Base-by-base conservation (phyloP, 2,113 vertebrate genomes). In the Onychostruthus taczanowskii region DNA sequence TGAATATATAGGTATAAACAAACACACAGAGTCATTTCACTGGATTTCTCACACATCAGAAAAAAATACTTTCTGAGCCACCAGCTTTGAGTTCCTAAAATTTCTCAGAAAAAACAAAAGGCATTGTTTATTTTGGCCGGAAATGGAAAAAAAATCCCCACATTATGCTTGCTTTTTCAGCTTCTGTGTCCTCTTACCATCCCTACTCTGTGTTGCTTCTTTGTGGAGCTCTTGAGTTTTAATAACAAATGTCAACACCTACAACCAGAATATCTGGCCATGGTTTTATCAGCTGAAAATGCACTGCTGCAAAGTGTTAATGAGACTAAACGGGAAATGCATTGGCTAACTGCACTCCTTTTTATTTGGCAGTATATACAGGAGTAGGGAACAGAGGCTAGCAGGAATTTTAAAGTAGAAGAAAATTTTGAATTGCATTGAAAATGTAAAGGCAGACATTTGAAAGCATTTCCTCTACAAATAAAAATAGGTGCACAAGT, bases 1-100 rank as follows among this genome's bases (percentile, higher is more conserved):
- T 68, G 66, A 39, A 17, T 37, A 13, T 58, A 43, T 76, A 94
- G 91, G 84, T 96, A 63, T 73, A 91, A 91, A 95, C 67, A 94
- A 95, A 93, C 55, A 82, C 10, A 47, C 3, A 87, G 84, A 55
- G 44, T 49, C 43, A 81, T 80, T 97, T 64, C 64, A n/a, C 55
- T 72, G 0, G 21, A 28, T 46, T 86, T 55, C 82, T 77, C 35
- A 46, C 0, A 3, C 39, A 70, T 63, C 39, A 58, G 16, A 68
- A 39, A 43, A 43, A 72, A 14, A 81, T 8, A 23, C 14, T 41
- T 67, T 55, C 62, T 43, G 27, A 87, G 74, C 13, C 55, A 64
- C 30, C 64, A 37, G n/a, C 37, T 41, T 89, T 46, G 43, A 35
- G 53, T 66, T 35, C 80, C 35, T 50, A 49, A 14, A 74, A 56